Conservation (phyloP, 2,113 vertebrate species). For the Campylorhamphus procurvoides region DNA sequence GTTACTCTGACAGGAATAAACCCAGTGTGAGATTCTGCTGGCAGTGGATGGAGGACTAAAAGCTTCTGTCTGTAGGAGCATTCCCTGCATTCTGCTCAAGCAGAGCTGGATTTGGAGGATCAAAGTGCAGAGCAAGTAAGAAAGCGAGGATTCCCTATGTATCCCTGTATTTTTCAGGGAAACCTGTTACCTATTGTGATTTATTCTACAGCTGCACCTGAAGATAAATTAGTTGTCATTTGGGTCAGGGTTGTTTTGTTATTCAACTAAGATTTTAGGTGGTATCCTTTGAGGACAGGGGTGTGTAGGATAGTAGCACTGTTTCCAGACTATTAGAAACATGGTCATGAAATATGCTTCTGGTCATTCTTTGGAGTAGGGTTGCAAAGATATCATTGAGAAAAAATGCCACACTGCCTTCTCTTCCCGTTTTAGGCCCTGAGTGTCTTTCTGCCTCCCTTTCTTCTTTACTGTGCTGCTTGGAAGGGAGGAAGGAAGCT, state of each 20-base stretch:
- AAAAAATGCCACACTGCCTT: background rate
- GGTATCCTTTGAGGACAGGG: background rate
- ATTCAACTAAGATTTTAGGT: background rate
- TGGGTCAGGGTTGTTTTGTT: background rate
- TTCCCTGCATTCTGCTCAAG: conserved; percentile 14
- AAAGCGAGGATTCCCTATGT: background rate
- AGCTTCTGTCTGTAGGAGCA: conserved; percentile 7
- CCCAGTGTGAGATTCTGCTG: background rate
- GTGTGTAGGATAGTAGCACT: background rate
- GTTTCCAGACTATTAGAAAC: background rate
- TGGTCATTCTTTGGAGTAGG: background rate
- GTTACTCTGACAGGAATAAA: conserved; percentile 53
- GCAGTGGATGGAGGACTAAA: background rate
- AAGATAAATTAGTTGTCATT: background rate
- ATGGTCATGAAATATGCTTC: background rate
- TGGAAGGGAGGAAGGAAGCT: background rate
- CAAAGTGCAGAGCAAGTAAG: background rate
- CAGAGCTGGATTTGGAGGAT: conserved; percentile 24
- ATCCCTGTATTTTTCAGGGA: background rate
- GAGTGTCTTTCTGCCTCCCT: background rate
- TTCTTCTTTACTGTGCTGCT: background rate
- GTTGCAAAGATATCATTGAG: background rate
- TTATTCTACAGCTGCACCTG: background rate
- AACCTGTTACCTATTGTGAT: background rate
- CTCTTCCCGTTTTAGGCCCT: background rate